Percentiles rank a stretch among this genome's conserved stretches.
Evolutionary conservation across 2,113 vertebrate genomes (phyloP).

Genomic region (Bufo gargarizans): DNA sequence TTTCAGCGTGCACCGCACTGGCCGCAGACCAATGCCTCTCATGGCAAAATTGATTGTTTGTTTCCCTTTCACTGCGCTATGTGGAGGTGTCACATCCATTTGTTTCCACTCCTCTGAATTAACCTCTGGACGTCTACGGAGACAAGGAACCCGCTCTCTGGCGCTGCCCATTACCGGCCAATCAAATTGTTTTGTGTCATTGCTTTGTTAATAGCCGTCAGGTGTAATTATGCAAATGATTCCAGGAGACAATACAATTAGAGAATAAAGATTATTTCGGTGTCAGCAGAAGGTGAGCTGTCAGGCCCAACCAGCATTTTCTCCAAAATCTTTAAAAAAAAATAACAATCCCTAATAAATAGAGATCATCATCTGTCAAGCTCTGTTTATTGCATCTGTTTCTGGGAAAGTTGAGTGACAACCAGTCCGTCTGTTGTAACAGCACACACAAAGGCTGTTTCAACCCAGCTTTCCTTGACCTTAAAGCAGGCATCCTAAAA

Average conservation of each 20-base stretch:
- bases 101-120: slow-evolving; percentile 50
- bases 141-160: not conserved
- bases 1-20: slow-evolving; percentile 15
- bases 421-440: too few relatives aligned
- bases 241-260: not conserved
- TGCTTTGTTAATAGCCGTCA: not conserved
- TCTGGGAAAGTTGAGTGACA: too few relatives aligned
- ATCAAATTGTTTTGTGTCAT: slow-evolving; percentile 25
- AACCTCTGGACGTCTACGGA: slow-evolving; percentile 38
- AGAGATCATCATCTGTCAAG: too few relatives aligned
- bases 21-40: slow-evolving; percentile 44
- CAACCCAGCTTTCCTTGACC: too few relatives aligned
- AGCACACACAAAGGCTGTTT: too few relatives aligned
- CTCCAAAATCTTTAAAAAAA: too few relatives aligned
- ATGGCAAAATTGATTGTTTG: slow-evolving; percentile 53
- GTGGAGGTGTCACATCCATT: slow-evolving; percentile 54
- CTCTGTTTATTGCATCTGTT: too few relatives aligned
- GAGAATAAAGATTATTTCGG: not conserved
- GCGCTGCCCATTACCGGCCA: not conserved
- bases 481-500: too few relatives aligned
- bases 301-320: not conserved
- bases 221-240: not conserved
- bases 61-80: slow-evolving; percentile 41
- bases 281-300: not conserved
- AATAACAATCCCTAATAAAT: too few relatives aligned